Base-by-base conservation (phyloP, 2,113 vertebrate species). In the Lophotis ruficrista region DNA sequence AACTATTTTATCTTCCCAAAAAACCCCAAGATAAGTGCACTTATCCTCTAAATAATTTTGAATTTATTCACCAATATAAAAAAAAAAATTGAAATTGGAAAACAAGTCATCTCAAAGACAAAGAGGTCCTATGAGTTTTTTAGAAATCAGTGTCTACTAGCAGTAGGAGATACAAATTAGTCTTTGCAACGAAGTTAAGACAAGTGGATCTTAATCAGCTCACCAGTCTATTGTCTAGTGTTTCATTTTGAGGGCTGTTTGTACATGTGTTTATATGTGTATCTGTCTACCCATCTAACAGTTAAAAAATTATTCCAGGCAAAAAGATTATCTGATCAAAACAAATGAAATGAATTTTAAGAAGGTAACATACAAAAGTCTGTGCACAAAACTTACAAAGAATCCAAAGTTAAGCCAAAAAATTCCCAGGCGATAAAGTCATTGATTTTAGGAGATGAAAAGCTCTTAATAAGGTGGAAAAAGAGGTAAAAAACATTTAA, bases 381-480 rank as follows among this genome's bases (percentile, higher is more conserved):
- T 73, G 7, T 43, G 35, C 84, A 83, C 56, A 94, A 95, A 92
- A 91, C 35, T 73, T 92, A 56, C 4, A 62, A 64, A 86, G 61
- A 87, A 84, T 28, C 18, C 51, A 48, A 60, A 87, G 38, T 95
- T 94, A 91, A 95, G 69, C 53, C 72, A 94, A 95, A 94, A 41
- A 82, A 92, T 89, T 97, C 91, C 93, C 89, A 91, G 80, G 35
- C 92, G 89, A 78, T 78, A 81, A 71, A 64, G 84, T 89, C 83
- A 95, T 95, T 93, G 95, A 96, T 96, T 95, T 95, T 87, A 75
- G 48, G 60, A 94, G 68, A 95, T 89, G 60, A 94, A 95, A 95
- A 48, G 33, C 73, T 94, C 94, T 91, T 94, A 94, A 91, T 95
- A 94, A 87, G 89, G 64, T 94, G 64, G 53, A 97, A 92, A 78